Percentiles rank a stretch among this genome's conserved stretches.
phyloP scores from a whole-genome alignment of 2,797 vertebrate species.

The Pseudomugil tenellus region DNA sequence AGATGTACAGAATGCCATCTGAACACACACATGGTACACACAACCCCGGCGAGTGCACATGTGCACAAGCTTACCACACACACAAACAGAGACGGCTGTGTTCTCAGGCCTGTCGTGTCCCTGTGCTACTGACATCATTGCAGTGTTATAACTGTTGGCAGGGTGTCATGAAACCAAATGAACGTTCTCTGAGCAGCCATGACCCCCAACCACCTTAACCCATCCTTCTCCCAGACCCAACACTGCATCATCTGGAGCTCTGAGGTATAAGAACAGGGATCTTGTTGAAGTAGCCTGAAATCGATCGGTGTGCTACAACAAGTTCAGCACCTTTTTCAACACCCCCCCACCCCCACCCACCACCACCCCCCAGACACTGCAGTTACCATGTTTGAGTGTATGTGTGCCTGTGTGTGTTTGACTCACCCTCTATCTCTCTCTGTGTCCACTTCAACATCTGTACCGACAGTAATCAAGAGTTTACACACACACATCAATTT shows the following conservation, averaged over 20 bases:
- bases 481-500: slow-evolving; percentile 46
- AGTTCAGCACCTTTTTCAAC: slow-evolving; percentile 36
- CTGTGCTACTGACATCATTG: slow-evolving; percentile 79
- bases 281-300: slow-evolving; percentile 73
- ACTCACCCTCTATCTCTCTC: slow-evolving; percentile 26
- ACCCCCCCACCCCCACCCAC: background rate
- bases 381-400: slow-evolving; percentile 34
- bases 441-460: slow-evolving; percentile 71
- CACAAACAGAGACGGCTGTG: slow-evolving; percentile 36
- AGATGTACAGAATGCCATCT: slow-evolving; percentile 42
- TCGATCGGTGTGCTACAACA: slow-evolving; percentile 67
- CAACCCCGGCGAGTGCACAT: slow-evolving; percentile 25
- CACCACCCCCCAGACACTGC: slow-evolving; percentile 16
- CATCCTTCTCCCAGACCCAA: slow-evolving; percentile 24
- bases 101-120: slow-evolving; percentile 62
- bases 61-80: slow-evolving; percentile 15
- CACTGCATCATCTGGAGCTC: slow-evolving; percentile 74
- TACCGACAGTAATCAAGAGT: slow-evolving; percentile 72
- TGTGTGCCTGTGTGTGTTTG: slow-evolving; percentile 35
- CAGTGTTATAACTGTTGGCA: slow-evolving; percentile 80
- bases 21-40: slow-evolving; percentile 17
- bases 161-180: slow-evolving; percentile 60
- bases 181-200: slow-evolving; percentile 2
- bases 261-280: slow-evolving; percentile 63
- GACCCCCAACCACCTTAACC: slow-evolving; percentile 26